A percentile compares a stretch with the other conserved stretches of the same genome.
Evolutionary conservation across 2,888 invertebrate species (phyloP).

Genomic region (Bimastos eiseni): DNA sequence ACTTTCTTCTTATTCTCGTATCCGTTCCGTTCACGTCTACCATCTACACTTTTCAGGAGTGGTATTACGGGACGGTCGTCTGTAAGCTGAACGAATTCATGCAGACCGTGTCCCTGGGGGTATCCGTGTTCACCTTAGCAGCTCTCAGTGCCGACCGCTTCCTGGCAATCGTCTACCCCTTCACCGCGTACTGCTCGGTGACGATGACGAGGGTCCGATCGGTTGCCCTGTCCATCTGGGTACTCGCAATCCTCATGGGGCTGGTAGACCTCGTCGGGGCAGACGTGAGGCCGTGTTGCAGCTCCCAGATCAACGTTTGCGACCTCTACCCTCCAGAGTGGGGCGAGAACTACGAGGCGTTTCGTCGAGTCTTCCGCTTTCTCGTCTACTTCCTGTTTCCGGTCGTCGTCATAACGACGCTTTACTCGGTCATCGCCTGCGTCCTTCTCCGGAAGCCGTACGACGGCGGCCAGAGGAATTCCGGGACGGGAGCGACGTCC

Average conservation of each 20-base stretch:
- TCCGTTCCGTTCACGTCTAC: conserved; percentile 82
- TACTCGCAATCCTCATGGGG: conserved; percentile 76
- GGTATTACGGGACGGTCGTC: conserved; percentile 85
- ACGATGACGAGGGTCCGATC: background rate
- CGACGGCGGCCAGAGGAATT: background rate
- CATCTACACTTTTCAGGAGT: conserved; percentile 81
- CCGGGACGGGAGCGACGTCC: background rate
- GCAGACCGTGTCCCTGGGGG: conserved; percentile 86
- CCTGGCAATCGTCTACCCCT: conserved; percentile 86
- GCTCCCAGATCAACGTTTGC: conserved; percentile 41
- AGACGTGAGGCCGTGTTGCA: conserved; percentile 28
- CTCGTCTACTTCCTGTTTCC: conserved; percentile 84
- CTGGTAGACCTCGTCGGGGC: conserved; percentile 62
- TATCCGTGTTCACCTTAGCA: conserved; percentile 88
- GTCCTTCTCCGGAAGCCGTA: conserved; percentile 66
- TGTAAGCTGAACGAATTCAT: conserved; percentile 78
- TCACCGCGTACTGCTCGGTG: conserved; percentile 72
- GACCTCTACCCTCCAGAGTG: conserved; percentile 45
- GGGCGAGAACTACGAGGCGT: conserved; percentile 46
- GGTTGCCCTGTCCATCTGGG: conserved; percentile 64
- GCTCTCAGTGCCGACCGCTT: conserved; percentile 87
- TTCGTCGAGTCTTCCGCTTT: conserved; percentile 61
- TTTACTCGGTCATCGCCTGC: conserved; percentile 86
- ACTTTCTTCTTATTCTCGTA: conserved; percentile 77
- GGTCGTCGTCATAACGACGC: conserved; percentile 77